Conservation (phyloP, 2,888 invertebrate genomes). For the Colletes collaris region DNA sequence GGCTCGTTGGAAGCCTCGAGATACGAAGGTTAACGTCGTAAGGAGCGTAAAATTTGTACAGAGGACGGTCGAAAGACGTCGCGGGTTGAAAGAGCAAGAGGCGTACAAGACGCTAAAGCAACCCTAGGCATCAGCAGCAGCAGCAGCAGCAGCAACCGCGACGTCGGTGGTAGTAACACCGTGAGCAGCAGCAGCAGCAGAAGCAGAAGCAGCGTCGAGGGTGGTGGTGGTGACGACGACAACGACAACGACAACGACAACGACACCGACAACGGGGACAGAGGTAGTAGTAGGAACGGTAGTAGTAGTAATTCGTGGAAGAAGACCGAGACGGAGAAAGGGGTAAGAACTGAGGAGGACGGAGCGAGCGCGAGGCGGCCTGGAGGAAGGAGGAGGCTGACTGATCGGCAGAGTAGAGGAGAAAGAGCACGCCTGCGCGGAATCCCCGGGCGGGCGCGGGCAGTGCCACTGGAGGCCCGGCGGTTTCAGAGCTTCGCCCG, state of each 20-base stretch:
- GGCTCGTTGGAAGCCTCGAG: too few species aligned
- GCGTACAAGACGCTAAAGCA: conserved; percentile 43
- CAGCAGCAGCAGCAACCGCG: conserved; percentile 26
- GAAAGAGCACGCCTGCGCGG: conserved; percentile 82
- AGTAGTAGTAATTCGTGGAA: conserved; percentile 54
- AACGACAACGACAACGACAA: conserved; percentile 20
- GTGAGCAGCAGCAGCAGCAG: conserved; percentile 10
- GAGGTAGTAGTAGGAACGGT: conserved; percentile 17
- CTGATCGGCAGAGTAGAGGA: conserved; percentile 75
- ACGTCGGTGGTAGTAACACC: conserved; percentile 25
- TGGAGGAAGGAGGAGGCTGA: conserved; percentile 74
- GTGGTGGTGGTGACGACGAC: background rate
- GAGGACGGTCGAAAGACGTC: conserved; percentile 23
- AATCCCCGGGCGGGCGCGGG: conserved; percentile 82
- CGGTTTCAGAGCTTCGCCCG: conserved; percentile 83
- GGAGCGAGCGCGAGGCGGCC: conserved; percentile 49
- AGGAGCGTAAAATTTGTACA: conserved; percentile 64
- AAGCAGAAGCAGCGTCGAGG: conserved; percentile 3
- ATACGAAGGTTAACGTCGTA: conserved; percentile 40
- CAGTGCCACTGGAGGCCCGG: conserved; percentile 82
- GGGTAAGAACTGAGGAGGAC: conserved; percentile 68
- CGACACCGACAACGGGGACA: conserved; percentile 24
- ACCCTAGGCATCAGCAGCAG: conserved; percentile 7
- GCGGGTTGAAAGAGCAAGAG: conserved; percentile 35
- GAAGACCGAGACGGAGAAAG: conserved; percentile 52